Evolutionary conservation across 2,888 invertebrate genomes (phyloP).

Genomic region (Laothoe populi): DNA sequence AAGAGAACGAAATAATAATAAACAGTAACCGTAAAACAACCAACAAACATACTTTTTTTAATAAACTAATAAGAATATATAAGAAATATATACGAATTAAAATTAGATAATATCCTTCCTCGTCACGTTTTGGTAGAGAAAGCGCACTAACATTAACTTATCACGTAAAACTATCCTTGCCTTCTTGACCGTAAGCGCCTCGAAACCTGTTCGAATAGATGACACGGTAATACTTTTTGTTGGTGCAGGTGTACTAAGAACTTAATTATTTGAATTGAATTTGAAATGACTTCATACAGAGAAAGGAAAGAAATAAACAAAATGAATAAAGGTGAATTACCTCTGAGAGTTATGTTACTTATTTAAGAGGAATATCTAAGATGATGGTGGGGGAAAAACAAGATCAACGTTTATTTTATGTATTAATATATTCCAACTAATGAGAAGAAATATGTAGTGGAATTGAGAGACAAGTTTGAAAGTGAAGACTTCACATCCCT

Average conservation of each 20-base stretch:
- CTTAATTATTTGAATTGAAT: background rate
- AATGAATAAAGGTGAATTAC: background rate
- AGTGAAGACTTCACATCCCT: too few relatives aligned
- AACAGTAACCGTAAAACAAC: background rate
- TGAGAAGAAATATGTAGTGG: too few relatives aligned
- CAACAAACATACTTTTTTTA: background rate
- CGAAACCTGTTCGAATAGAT: constrained; percentile 3
- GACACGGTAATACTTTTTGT: constrained; percentile 3
- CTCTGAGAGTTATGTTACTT: background rate
- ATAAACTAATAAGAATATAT: background rate
- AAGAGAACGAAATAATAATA: too few relatives aligned
- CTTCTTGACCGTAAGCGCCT: background rate
- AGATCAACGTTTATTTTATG: too few relatives aligned
- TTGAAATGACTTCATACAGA: background rate
- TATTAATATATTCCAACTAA: too few relatives aligned
- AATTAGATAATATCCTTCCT: constrained; percentile 36
- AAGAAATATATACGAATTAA: constrained; percentile 23
- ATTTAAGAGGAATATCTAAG: too few relatives aligned
- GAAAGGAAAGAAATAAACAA: background rate
- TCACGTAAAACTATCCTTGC: constrained; percentile 11
- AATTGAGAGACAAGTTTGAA: too few relatives aligned
- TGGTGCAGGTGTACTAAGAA: constrained; percentile 3
- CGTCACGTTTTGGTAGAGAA: constrained; percentile 35
- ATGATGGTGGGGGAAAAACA: too few relatives aligned
- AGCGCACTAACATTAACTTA: constrained; percentile 29